Percentiles rank a stretch among this genome's conserved stretches.
Conservation (phyloP, 2,797 vertebrate genomes). For the Acrossocheilus fasciatus region DNA sequence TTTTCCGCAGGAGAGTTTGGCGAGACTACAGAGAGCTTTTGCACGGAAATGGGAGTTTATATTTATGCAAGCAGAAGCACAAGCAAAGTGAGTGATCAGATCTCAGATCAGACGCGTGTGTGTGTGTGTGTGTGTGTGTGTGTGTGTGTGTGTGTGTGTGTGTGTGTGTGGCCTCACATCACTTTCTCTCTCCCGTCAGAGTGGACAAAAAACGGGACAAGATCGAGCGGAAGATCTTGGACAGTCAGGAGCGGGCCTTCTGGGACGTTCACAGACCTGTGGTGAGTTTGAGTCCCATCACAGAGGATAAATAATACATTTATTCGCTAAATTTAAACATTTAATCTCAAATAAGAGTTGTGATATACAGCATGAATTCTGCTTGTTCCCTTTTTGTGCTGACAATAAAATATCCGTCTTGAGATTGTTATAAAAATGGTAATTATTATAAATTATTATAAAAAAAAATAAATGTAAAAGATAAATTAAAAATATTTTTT, state of each 20-base stretch:
- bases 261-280: conserved; percentile 88
- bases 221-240: conserved; percentile 87
- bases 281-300: conserved; percentile 73
- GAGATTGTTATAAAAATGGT: background rate
- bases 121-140: too few relatives aligned
- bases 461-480: background rate
- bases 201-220: conserved; percentile 90
- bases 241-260: conserved; percentile 87
- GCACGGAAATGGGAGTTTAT: conserved; percentile 91
- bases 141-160: too few relatives aligned
- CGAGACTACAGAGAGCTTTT: conserved; percentile 87
- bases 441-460: too few relatives aligned
- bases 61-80: conserved; percentile 91
- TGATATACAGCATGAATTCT: too few relatives aligned
- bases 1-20: conserved; percentile 85
- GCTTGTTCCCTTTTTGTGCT: too few relatives aligned
- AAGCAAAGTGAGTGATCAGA: conserved; percentile 85
- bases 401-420: too few relatives aligned
- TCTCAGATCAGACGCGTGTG: background rate
- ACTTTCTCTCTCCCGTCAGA: conserved; percentile 65
- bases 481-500: background rate
- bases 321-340: background rate
- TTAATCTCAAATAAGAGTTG: background rate
- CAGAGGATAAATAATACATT: background rate
- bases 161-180: background rate